Percentiles rank a stretch among this genome's conserved stretches.
phyloP scores from a whole-genome alignment of 2,888 invertebrate species.

The Rhabditoides inermis region DNA sequence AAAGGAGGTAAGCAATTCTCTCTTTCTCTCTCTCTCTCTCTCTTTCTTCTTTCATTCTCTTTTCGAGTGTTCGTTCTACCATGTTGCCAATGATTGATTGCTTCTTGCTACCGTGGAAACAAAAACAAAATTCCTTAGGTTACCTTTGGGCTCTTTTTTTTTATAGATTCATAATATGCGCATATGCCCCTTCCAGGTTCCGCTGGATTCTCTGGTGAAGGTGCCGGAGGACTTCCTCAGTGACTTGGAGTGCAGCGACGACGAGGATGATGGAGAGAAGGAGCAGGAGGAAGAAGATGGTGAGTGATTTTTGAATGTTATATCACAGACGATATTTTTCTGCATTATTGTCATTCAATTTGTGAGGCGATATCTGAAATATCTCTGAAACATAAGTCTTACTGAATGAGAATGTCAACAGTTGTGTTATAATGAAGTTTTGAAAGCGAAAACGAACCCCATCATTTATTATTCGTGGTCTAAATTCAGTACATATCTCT shows the following conservation, averaged over 20 bases:
- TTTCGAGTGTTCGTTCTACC: background rate
- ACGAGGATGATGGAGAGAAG: slow-evolving; percentile 10
- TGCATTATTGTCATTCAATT: too few species aligned
- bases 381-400: too few species aligned
- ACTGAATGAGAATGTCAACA: too few species aligned
- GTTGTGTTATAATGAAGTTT: too few species aligned
- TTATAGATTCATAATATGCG: too few species aligned
- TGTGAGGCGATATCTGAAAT: too few species aligned
- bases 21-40: too few species aligned
- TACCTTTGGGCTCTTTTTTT: too few species aligned
- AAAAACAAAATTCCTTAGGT: background rate
- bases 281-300: slow-evolving; percentile 8
- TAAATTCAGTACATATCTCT: too few species aligned
- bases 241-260: slow-evolving; percentile 2
- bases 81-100: background rate
- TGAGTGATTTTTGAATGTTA: slow-evolving; percentile 1
- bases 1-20: slow-evolving; percentile 13
- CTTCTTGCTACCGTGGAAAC: background rate
- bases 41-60: background rate
- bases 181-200: slow-evolving; percentile 8
- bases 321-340: too few species aligned
- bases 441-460: too few species aligned
- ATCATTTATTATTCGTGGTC: too few species aligned
- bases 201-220: slow-evolving; percentile 9
- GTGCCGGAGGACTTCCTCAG: slow-evolving; percentile 16